phyloP scores from a whole-genome alignment of 1,140 invertebrate genomes.

The Papilio polyxenes region DNA sequence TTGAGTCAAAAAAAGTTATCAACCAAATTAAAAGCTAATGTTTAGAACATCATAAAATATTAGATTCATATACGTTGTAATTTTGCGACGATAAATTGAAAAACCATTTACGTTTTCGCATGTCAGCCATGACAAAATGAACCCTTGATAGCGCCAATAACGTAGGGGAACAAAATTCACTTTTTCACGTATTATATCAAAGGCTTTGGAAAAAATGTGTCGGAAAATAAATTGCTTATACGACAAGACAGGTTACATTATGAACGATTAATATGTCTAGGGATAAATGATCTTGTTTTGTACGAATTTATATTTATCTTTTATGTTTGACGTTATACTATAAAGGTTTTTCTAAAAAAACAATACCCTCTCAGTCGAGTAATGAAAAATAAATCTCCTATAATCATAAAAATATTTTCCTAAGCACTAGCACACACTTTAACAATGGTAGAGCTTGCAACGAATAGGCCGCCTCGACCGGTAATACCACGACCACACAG shows the following conservation, averaged over 20 bases:
- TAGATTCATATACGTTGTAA: neutral
- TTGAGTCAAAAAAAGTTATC: too few relatives aligned
- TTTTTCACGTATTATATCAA: neutral
- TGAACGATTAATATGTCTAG: conserved; percentile 15
- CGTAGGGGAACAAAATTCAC: neutral
- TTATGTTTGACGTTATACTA: neutral
- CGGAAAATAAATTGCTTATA: conserved; percentile 18
- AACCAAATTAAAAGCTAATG: too few relatives aligned
- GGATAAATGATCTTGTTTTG: neutral
- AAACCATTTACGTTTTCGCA: conserved; percentile 1
- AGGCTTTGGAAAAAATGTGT: conserved; percentile 11
- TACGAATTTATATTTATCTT: neutral
- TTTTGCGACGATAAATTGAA: conserved; percentile 1
- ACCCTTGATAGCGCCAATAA: conserved; percentile 6
- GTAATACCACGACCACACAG: too few relatives aligned
- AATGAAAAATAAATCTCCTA: too few relatives aligned
- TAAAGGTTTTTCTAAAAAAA: too few relatives aligned
- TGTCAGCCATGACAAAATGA: conserved; percentile 23
- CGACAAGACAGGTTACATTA: conserved; percentile 20
- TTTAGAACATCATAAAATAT: neutral
- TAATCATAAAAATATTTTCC: too few relatives aligned
- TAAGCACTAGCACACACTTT: too few relatives aligned
- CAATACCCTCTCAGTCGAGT: too few relatives aligned
- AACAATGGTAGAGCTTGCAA: too few relatives aligned
- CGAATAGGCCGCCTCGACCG: too few relatives aligned